phyloP scores from a whole-genome alignment of 2,888 invertebrate genomes.

The Melinopterus prodromus region DNA sequence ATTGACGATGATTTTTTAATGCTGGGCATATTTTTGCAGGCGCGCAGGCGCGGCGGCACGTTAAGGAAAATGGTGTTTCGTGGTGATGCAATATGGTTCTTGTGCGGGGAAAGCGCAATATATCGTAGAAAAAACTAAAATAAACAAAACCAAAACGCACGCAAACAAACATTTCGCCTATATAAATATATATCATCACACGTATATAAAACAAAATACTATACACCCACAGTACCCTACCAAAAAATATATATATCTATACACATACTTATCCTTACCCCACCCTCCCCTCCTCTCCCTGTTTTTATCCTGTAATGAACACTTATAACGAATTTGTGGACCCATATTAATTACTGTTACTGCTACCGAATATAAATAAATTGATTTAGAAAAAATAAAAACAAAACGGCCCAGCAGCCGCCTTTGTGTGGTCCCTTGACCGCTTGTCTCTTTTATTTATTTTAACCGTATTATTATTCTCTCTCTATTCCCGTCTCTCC shows the following conservation, averaged over 20 bases:
- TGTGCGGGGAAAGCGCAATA: conserved; percentile 35
- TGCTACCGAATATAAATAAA: conserved; percentile 19
- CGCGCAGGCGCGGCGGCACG: conserved; percentile 54
- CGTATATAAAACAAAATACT: conserved; percentile 5
- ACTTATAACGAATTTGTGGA: conserved; percentile 10
- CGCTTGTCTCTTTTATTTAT: conserved; percentile 25
- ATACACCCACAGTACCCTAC: conserved; percentile 4
- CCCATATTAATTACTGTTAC: conserved; percentile 21
- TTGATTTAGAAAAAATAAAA: conserved; percentile 15
- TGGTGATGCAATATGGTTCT: conserved; percentile 41
- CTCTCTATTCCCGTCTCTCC: background rate
- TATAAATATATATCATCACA: conserved; percentile 15
- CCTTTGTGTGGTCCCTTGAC: background rate
- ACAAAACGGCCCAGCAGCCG: background rate
- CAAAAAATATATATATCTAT: background rate
- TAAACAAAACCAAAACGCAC: background rate
- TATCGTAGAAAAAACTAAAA: conserved; percentile 19
- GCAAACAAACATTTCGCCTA: conserved; percentile 15
- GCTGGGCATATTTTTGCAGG: conserved; percentile 45
- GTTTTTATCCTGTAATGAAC: background rate
- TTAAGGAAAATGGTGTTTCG: conserved; percentile 50
- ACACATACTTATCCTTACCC: background rate
- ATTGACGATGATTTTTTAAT: conserved; percentile 6
- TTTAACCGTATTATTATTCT: conserved; percentile 35
- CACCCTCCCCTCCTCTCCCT: background rate